Base-by-base conservation (phyloP, 92 coral and sea anemone species). In the Actinostola sp. region DNA sequence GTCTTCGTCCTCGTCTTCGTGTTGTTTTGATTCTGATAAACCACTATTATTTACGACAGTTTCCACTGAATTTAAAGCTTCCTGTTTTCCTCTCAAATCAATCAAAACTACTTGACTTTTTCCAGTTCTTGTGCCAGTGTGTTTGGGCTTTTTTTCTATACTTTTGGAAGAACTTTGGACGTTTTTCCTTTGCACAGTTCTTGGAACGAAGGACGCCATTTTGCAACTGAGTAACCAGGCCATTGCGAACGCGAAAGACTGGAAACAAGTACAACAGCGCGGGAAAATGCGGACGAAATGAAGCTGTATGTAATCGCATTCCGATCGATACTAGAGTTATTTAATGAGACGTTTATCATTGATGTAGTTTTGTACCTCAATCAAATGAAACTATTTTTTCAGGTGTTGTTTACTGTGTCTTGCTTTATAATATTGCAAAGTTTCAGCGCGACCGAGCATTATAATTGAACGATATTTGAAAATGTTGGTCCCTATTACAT, bases 1-100 rank as follows among this genome's bases (percentile, higher is more conserved):
- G 33, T 92, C 92, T 1, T 89, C 92, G 3, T 53, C 76, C 14
- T 77, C 88, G 21, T 62, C 80, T 21, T 67, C 81, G 12, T 67
- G 67, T 27, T 62, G 69, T 29, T 19, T 20, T 21, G 43, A 19
- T 19, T 31, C 14, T 38, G 41, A 29, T 33, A 31, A 27, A 3
- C 3, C 1, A 29, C 3, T 30, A 24, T 26, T 35, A 25, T 43
- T 31, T 49, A 27, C 59, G 16, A 15, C 36, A 1, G 63, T 48
- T 31, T 15, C 10, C 4, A 35, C 9, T 0, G 15, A 31, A 13
- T 45, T 50, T 26, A 51, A 29, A 29, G 15, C 61, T 21, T 45
- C 23, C 12, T 39, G 16, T 11, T 21, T 19, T 62, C 24, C 71
- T 50, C 72, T 74, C 20, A 74, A 35, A 33, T 74, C 72, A 7